Evolutionary conservation across 1,140 invertebrate species (phyloP), one percentile per base, ranked within the genome.

Genomic region (Dolichoris vasculosae): DNA sequence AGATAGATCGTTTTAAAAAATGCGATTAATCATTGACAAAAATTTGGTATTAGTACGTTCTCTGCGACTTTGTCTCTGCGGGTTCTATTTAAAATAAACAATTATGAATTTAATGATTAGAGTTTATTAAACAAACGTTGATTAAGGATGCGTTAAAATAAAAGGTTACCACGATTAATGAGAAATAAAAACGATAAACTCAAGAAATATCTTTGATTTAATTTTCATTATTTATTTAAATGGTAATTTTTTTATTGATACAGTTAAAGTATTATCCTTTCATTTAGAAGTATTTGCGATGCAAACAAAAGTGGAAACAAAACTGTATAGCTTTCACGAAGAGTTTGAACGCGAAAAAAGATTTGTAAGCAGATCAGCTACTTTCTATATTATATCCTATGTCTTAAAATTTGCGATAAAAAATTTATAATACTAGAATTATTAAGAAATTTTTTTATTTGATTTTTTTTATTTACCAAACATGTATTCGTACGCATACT

Each of bases 11-110:
- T 73, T 69, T 20, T 0, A 69, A 69, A 67, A 69, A 69, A 38
- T 40, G 7, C 35, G 67, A 69, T 73, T 73, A 73, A 73, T 73
- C 69, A 73, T n/a, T 43, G 69, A 43, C 38, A 73, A 73, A 26
- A 26, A 43, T 73, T 73, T 43, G 67, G 30, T 35, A 15, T 23
- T 69, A 6, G 32, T 38, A 23, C 35, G 63, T 30, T 13, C 9
- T 35, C 9, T 11, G 15, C 13, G 15, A 32, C 15, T 67, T 13
- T 3, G 3, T 7, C 8, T 73, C n/a, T 73, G 2, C n/a, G 9
- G 26, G 23, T 9, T 43, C 26, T 9, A 43, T 13, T 38, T 15
- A 2, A 13, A 23, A 67, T 23, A 9, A 67, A 11, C 35, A 35
- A 67, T 67, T 32, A 32, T 2, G n/a, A n/a, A 26, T 26, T 30